Base-by-base conservation (phyloP, 2,113 vertebrate genomes). In the Ahaetulla prasina region DNA sequence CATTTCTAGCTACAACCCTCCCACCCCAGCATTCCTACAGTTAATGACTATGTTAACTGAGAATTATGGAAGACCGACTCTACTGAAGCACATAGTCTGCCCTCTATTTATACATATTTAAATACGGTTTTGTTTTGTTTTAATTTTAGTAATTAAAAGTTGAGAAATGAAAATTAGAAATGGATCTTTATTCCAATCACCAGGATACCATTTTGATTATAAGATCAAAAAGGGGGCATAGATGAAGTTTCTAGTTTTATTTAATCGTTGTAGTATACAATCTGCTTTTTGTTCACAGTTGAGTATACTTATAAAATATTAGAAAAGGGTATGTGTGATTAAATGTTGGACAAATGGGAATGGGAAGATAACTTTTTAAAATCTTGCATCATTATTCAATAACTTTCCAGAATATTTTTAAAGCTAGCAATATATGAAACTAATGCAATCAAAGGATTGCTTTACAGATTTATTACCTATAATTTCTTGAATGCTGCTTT, bases 401-500 rank as follows among this genome's bases (percentile, higher is more conserved):
- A 93, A 85, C 95, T 92, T 95, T 55, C 88, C 93, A 94, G 93
- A 96, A 90, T 90, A 94, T 60, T 96, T 93, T 92, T 94, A 96
- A 94, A 92, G 88, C 92, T 96, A 93, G 94, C 90, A 96, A 93
- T 97, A 95, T 96, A 97, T 97, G 95, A 98, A 97, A 98, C 96
- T 96, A 96, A 93, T 96, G 60, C 95, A 95, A 95, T 96, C 97
- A 97, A 98, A 97, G 97, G 98, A 98, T 98, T 94, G 96, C 96
- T 96, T 94, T 96, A 94, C 94, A 94, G 92, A 97, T 97, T 97
- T 95, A 97, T 97, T 97, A 97, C 94, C 95, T 95, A 96, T 96
- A 93, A 95, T 97, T 97, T 97, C 96, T 97, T 98, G 98, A 98
- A 96, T 97, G 95, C 96, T 98, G 97, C 94, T 94, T 98, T 98